phyloP scores from a whole-genome alignment of 2,113 vertebrate genomes.

The Pipa parva region DNA sequence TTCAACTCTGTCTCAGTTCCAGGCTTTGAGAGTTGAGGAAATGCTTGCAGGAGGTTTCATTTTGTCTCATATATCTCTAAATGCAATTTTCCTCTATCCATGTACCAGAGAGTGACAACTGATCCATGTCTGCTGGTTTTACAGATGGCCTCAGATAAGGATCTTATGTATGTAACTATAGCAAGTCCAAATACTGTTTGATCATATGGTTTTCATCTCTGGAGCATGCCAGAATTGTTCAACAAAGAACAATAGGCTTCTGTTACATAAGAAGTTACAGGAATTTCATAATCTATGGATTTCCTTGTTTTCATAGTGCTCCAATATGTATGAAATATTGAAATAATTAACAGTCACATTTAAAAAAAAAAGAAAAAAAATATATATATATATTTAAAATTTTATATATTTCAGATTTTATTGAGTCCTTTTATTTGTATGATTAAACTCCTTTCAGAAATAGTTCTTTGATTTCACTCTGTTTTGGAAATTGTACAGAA shows the following conservation, averaged over 20 bases:
- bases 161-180: constrained; percentile 1
- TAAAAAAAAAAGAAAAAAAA: background rate
- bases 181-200: background rate
- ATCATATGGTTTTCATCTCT: constrained; percentile 5
- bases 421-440: background rate
- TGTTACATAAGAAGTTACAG: constrained; percentile 1
- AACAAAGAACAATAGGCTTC: constrained; percentile 22
- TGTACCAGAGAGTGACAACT: background rate
- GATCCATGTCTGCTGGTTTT: constrained; percentile 1
- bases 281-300: constrained; percentile 25
- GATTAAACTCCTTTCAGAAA: background rate
- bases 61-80: background rate
- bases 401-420: background rate
- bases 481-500: background rate
- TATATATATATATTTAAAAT: background rate
- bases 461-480: background rate
- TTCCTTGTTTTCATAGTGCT: background rate
- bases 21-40: background rate
- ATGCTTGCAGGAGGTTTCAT: background rate
- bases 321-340: background rate
- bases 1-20: background rate
- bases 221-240: background rate
- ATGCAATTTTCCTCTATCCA: background rate
- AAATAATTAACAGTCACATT: constrained; percentile 14
- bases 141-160: constrained; percentile 20